Conservation (phyloP, 92 coral and sea anemone genomes). For the Hydrozoanthus gracilis region DNA sequence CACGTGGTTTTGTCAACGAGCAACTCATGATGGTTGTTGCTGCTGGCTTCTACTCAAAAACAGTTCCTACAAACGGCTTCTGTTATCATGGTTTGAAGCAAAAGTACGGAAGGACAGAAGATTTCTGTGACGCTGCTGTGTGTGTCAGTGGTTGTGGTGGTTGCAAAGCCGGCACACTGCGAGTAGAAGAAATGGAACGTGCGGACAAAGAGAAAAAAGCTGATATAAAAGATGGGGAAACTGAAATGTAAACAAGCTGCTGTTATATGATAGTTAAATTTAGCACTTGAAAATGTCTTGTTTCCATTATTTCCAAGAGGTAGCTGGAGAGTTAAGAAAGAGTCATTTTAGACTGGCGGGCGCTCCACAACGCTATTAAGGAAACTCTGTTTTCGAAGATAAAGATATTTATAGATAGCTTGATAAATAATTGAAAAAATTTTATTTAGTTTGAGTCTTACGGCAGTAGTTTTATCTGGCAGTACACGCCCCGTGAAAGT, state of each 20-base stretch:
- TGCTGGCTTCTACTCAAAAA: conserved; percentile 41
- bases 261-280: neutral
- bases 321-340: too few relatives aligned
- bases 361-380: too few relatives aligned
- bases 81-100: conserved; percentile 28
- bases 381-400: too few relatives aligned
- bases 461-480: too few relatives aligned
- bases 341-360: too few relatives aligned
- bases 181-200: neutral
- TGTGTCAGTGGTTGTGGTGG: conserved; percentile 42
- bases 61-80: conserved; percentile 33
- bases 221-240: neutral
- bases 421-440: too few relatives aligned
- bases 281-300: too few relatives aligned
- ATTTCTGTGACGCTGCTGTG: conserved; percentile 23
- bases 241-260: neutral
- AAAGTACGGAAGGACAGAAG: conserved; percentile 29
- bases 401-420: too few relatives aligned
- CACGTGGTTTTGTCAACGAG: conserved; percentile 40
- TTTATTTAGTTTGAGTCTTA: too few relatives aligned
- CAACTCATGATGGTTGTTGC: conserved; percentile 37
- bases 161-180: conserved; percentile 11
- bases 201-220: neutral
- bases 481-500: too few relatives aligned
- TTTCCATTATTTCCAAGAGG: too few relatives aligned